These are phyloP conservation scores for Clusia tigrina DNA, from an alignment of 2,888 invertebrate genomes.

Conservation along the genomic window DNA sequence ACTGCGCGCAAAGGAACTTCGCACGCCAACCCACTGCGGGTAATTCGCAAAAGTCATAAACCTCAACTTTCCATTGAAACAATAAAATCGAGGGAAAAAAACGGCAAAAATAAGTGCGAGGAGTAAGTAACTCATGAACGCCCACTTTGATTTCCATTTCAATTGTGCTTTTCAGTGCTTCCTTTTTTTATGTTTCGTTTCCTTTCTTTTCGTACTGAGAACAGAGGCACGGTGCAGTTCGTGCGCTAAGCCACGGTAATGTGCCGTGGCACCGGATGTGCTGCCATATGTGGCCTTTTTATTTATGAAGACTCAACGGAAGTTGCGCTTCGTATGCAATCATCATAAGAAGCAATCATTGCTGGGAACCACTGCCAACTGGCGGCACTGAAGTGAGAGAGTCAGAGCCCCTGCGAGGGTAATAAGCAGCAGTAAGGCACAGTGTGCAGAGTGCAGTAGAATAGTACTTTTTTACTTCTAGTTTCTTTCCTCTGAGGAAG, in stretches of 20 bases:
- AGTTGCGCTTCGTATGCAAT: conserved; percentile 35
- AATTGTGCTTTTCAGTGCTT: conserved; percentile 41
- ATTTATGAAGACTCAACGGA: conserved; percentile 50
- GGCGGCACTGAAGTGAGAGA: too few relatives aligned
- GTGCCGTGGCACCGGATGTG: conserved; percentile 38
- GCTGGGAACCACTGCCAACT: conserved; percentile 27
- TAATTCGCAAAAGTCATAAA: conserved; percentile 19
- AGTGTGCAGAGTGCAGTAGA: too few relatives aligned
- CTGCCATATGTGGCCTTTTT: conserved; percentile 56
- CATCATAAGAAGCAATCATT: conserved; percentile 35
- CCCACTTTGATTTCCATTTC: conserved; percentile 62
- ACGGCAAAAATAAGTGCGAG: too few relatives aligned
- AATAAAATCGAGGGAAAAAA: too few relatives aligned
- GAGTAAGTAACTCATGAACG: conserved; percentile 60
- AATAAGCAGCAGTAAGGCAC: too few relatives aligned
- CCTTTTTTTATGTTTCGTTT: conserved; percentile 22
- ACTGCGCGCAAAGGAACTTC: background rate
- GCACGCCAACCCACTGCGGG: background rate
- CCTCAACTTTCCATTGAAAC: conserved; percentile 27
- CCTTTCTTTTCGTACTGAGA: too few relatives aligned
- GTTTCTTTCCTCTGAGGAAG: too few relatives aligned
- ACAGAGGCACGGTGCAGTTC: too few relatives aligned
- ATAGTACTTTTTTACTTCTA: too few relatives aligned
- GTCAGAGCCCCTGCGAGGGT: too few relatives aligned
- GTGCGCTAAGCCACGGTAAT: conserved; percentile 30